Conservation (phyloP, 2,888 invertebrate species). For the Lobophora halterata region DNA sequence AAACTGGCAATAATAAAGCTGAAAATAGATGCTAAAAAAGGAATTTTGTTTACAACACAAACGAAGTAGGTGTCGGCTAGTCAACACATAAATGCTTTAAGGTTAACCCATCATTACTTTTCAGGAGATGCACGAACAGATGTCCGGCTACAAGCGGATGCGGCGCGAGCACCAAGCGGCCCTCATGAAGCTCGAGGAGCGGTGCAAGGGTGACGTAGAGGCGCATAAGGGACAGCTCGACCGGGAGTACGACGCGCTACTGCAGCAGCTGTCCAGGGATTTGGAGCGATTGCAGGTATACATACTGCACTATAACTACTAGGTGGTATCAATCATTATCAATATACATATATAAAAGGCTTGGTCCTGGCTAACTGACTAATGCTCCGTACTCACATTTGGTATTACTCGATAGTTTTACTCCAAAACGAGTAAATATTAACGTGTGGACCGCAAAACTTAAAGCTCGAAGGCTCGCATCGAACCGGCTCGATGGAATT, state of each 20-base stretch:
- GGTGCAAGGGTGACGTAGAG: slow-evolving; percentile 98
- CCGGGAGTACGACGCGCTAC: slow-evolving; percentile 96
- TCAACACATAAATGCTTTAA: background rate
- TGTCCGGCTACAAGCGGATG: slow-evolving; percentile 99
- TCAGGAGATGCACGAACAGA: slow-evolving; percentile 99
- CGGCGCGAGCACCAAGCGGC: slow-evolving; percentile 98
- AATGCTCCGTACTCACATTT: no score
- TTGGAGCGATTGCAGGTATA: slow-evolving; percentile 89
- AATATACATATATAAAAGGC: no score
- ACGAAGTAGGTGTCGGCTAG: background rate
- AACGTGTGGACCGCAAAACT: no score
- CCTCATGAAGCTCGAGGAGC: slow-evolving; percentile 95
- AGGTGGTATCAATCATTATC: no score
- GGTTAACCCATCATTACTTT: slow-evolving; percentile 22
- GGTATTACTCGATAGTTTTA: no score
- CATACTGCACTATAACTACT: background rate
- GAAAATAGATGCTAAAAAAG: no score
- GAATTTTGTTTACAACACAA: no score
- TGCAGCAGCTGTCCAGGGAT: slow-evolving; percentile 95
- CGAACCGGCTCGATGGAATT: no score
- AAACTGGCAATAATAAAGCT: no score
- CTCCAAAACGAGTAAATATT: no score
- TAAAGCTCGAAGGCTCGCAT: no score
- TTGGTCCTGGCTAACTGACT: no score
- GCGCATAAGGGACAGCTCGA: slow-evolving; percentile 96